Evolutionary conservation across 2,797 vertebrate genomes (phyloP), one percentile per base, ranked within the genome.

Genomic region (Fundulus diaphanus): DNA sequence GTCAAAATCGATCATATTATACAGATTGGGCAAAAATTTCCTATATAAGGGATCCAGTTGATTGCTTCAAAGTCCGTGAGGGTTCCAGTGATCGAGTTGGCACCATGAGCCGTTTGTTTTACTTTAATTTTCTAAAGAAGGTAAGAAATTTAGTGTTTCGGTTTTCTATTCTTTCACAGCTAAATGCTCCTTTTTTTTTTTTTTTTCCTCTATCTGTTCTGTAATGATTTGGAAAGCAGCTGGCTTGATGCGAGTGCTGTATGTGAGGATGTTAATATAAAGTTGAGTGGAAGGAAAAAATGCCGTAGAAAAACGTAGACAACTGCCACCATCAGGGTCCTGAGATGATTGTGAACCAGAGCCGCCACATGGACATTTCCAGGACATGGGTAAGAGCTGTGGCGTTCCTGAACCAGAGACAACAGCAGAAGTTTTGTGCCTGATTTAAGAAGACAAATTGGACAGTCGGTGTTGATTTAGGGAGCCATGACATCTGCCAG

Each of bases 21-120:
- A n/a, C n/a, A n/a, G n/a, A n/a, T n/a, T n/a, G n/a, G n/a, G n/a
- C n/a, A n/a, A n/a, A n/a, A n/a, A n/a, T n/a, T n/a, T n/a, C n/a
- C n/a, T n/a, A n/a, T n/a, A n/a, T n/a, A n/a, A n/a, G n/a, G n/a
- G n/a, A n/a, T n/a, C n/a, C n/a, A n/a, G n/a, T n/a, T n/a, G n/a
- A n/a, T n/a, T n/a, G n/a, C 76, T 89, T 82, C 73, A 84, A 83
- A 73, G 89, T 87, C 83, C 72, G 70, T 80, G 80, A 88, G 78
- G 87, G 82, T 85, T 91, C 80, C 89, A 88, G 78, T 91, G 86
- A 89, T 89, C 71, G 87, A 73, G 74, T 79, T 81, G 76, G 83
- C 72, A 69, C 80, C 72, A 77, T 89, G 79, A 84, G 73, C 63
- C 51, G 48, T 81, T 82, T 81, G 76, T 83, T 88, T 87, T 86